phyloP scores from a whole-genome alignment of 2,888 invertebrate genomes.

The Blastobasis lacticolella region DNA sequence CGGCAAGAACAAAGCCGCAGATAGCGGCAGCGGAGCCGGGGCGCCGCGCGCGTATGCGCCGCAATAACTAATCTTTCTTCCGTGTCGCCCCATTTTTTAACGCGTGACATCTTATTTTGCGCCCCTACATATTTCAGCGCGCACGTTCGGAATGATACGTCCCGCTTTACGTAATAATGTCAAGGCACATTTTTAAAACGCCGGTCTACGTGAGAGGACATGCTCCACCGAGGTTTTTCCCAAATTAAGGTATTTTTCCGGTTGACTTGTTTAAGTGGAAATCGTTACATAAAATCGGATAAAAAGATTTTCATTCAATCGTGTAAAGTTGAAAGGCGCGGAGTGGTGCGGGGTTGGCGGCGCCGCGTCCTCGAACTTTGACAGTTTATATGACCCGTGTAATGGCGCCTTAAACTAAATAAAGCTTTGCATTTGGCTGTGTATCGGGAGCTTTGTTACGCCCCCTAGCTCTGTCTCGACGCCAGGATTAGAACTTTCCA shows the following conservation, averaged over 20 bases:
- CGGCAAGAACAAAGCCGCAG: too few relatives aligned
- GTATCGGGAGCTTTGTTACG: constrained; percentile 39
- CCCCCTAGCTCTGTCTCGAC: constrained; percentile 51
- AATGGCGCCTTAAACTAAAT: constrained; percentile 71
- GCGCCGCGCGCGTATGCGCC: constrained; percentile 17
- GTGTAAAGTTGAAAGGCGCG: constrained; percentile 32
- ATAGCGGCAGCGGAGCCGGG: not conserved
- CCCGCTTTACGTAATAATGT: constrained; percentile 21
- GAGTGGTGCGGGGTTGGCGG: constrained; percentile 24
- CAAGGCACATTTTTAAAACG: constrained; percentile 19
- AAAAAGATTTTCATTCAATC: constrained; percentile 42
- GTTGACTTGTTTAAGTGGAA: constrained; percentile 26
- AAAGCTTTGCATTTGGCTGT: constrained; percentile 66
- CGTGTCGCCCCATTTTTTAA: constrained; percentile 41
- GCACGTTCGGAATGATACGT: constrained; percentile 27
- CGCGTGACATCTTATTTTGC: constrained; percentile 52
- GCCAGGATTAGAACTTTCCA: constrained; percentile 46
- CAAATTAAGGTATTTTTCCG: constrained; percentile 24
- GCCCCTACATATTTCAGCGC: constrained; percentile 34
- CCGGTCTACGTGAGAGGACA: constrained; percentile 14
- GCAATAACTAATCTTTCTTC: constrained; percentile 49
- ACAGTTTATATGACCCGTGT: constrained; percentile 73
- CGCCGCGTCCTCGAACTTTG: constrained; percentile 59
- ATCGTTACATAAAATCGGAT: constrained; percentile 35
- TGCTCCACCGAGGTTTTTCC: constrained; percentile 12